A percentile compares a stretch with the other conserved stretches of the same genome.
phyloP scores from a whole-genome alignment of 2,113 vertebrate genomes.

The Sander lucioperca region DNA sequence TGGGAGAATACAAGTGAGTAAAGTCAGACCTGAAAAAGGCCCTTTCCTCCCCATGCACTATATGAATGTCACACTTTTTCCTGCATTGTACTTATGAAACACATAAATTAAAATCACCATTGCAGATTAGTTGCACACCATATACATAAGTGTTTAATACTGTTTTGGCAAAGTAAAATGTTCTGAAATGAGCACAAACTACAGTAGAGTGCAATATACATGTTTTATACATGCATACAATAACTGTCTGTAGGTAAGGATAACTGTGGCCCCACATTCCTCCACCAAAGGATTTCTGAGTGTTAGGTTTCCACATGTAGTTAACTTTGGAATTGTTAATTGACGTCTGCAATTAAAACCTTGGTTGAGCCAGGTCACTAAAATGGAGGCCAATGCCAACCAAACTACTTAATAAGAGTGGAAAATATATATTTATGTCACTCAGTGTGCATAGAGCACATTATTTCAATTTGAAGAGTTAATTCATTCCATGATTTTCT shows the following conservation, averaged over 20 bases:
- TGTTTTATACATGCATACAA: background rate
- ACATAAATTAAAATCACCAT: too few species aligned
- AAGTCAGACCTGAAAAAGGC: background rate
- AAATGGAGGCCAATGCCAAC: background rate
- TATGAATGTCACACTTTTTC: background rate
- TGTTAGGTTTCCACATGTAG: background rate
- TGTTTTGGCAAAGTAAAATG: background rate
- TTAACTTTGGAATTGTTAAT: background rate
- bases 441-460: background rate
- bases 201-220: background rate
- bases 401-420: background rate
- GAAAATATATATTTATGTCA: background rate
- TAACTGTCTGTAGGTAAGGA: background rate
- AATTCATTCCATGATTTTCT: background rate
- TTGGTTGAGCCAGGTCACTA: background rate
- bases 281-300: background rate
- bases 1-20: background rate
- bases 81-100: too few species aligned
- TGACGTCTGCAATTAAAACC: background rate
- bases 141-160: background rate
- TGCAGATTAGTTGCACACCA: background rate
- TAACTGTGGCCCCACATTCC: background rate
- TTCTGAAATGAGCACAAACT: background rate
- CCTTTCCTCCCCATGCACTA: background rate
- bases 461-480: background rate